Evolutionary conservation across 2,888 invertebrate species (phyloP).

Genomic region (Drosophila birchii): DNA sequence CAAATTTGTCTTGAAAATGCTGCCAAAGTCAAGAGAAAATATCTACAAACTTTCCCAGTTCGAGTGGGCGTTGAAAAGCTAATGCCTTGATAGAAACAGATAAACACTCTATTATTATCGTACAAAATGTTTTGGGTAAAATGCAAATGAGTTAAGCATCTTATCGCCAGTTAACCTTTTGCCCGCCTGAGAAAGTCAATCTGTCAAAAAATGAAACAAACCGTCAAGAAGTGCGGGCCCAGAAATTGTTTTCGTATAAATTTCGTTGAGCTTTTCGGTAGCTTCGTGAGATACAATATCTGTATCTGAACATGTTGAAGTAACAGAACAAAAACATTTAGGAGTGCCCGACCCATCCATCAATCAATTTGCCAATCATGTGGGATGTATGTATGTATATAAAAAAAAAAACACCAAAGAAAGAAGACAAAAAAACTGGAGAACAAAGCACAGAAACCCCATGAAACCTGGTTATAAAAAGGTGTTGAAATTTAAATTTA

Average conservation of each 20-base stretch:
- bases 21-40: neutral
- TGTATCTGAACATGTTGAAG: conserved; percentile 23
- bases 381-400: conserved; percentile 50
- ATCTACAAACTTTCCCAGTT: conserved; percentile 9
- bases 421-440: conserved; percentile 2
- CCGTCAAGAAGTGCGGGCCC: conserved; percentile 13
- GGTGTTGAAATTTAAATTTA: conserved; percentile 23
- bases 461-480: conserved; percentile 9
- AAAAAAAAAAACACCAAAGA: conserved; percentile 27
- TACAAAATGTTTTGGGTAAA: conserved; percentile 17
- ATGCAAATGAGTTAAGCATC: conserved; percentile 55
- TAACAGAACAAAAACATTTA: conserved; percentile 50
- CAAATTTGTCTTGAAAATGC: conserved; percentile 33
- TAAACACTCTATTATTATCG: conserved; percentile 41
- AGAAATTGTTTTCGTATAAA: conserved; percentile 23
- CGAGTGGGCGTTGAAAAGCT: conserved; percentile 52
- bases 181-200: conserved; percentile 35
- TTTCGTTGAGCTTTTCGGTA: conserved; percentile 54
- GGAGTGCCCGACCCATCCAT: conserved; percentile 64
- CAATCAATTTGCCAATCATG: conserved; percentile 76
- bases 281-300: conserved; percentile 43
- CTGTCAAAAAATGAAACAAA: conserved; percentile 39
- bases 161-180: conserved; percentile 46
- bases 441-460: conserved; percentile 4
- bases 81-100: conserved; percentile 52